Evolutionary conservation across 2,888 invertebrate species (phyloP), one percentile per base, ranked within the genome.

Genomic region (Leptopilina drosophilae): DNA sequence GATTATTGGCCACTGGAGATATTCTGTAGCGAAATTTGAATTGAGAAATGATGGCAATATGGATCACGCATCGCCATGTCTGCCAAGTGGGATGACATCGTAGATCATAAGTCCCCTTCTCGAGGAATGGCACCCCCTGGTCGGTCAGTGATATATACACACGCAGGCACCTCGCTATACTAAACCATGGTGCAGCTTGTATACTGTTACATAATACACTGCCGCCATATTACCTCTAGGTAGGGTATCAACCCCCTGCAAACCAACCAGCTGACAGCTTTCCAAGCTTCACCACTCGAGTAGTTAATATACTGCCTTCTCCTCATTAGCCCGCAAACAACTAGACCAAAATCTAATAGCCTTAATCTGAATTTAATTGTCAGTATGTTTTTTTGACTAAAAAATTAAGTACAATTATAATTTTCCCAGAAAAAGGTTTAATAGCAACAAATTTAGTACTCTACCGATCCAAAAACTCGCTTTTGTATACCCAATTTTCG

Each of bases 261-360:
- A 62, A 82, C 81, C 81, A 78, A 78, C 80, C 78, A 77, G 84
- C 81, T 86, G 87, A 85, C 87, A 86, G 82, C 80, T 82, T 75
- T 64, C 77, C 81, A 79, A 81, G 82, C 83, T 81, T 83, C 79
- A 82, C 85, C 81, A 80, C 80, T 80, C 79, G 79, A 80, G 83
- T 81, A 83, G 87, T 87, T 90, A 89, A 90, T 90, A 87, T 88
- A 90, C 88, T 88, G 88, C 86, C 85, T 84, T 85, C 87, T 88
- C 87, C 88, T 90, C 88, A 88, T 89, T 89, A 90, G 87, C 82
- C 84, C 85, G 84, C 87, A 33, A 86, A 86, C 87, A 85, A 12
- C 88, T 88, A 88, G 46, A 33, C 64, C 40, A 3, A 59, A 59
- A 59, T 59, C 59, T 59, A 59, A 59, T 59, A 59, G 59, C 59